Conservation (phyloP, 2,113 vertebrate species). For the Lophius piscatorius region DNA sequence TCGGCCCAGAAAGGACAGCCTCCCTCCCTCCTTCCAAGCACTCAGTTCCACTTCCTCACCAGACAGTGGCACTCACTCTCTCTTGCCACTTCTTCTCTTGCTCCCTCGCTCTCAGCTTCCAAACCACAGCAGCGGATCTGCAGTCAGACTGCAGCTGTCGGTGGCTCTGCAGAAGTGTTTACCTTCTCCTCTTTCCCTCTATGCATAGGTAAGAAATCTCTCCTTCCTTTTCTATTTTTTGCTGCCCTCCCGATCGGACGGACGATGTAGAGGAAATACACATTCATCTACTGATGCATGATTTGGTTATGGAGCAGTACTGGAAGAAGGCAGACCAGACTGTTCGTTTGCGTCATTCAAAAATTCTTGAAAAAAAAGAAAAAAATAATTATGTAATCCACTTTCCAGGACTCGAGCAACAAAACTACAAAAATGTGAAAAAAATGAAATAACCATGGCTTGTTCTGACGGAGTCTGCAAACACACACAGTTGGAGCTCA, state of each 20-base stretch:
- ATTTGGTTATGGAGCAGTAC: too few relatives aligned
- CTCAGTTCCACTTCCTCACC: constrained; percentile 40
- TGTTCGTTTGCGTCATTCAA: too few relatives aligned
- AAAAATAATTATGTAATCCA: constrained; percentile 42
- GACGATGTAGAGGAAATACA: too few relatives aligned
- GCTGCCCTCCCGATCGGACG: too few relatives aligned
- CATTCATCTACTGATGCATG: too few relatives aligned
- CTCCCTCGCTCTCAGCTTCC: constrained; percentile 18
- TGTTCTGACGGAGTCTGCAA: constrained; percentile 2
- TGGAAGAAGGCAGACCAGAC: too few relatives aligned
- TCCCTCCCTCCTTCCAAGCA: constrained; percentile 14
- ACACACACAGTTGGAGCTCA: not conserved
- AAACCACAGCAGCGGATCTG: constrained; percentile 24
- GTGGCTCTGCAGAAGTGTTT: constrained; percentile 38
- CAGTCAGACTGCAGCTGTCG: constrained; percentile 16
- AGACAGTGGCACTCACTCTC: constrained; percentile 25
- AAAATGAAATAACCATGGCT: not conserved
- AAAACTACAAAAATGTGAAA: constrained; percentile 9
- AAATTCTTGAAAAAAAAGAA: too few relatives aligned
- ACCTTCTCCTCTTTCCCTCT: not conserved
- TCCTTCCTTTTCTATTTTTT: not conserved
- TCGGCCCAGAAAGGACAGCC: constrained; percentile 26
- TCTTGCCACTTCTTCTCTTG: not conserved
- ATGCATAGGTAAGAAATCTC: constrained; percentile 13
- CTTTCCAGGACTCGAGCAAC: not conserved